A percentile compares a stretch with the other conserved stretches of the same genome.
phyloP scores from a whole-genome alignment of 1,140 invertebrate species.

The Nautilus pompilius region DNA sequence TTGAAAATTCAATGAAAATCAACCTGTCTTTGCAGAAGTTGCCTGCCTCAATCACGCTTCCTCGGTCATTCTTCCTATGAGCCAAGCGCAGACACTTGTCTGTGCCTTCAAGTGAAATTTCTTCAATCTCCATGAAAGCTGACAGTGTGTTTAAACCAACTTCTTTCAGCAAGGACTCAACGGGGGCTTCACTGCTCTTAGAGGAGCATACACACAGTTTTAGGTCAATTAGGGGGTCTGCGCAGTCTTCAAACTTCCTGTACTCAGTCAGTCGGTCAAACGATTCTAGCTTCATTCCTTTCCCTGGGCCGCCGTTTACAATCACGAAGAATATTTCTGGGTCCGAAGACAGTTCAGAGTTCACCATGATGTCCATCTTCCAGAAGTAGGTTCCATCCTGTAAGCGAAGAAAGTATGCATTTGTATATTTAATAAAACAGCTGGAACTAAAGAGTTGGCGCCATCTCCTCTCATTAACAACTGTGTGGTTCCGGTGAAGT shows the following conservation, averaged over 20 bases:
- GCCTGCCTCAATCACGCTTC: conserved; percentile 17
- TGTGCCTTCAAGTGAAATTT: not conserved
- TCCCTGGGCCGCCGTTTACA: conserved; percentile 4
- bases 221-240: conserved; percentile 26
- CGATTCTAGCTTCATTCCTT: conserved; percentile 15
- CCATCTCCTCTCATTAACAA: too few relatives aligned
- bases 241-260: conserved; percentile 25
- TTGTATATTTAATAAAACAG: not conserved
- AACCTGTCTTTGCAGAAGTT: conserved; percentile 18
- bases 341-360: not conserved
- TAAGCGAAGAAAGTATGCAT: conserved; percentile 10
- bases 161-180: not conserved
- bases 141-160: not conserved
- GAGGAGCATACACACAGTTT: conserved; percentile 31
- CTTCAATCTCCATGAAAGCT: not conserved
- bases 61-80: conserved; percentile 12
- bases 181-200: not conserved
- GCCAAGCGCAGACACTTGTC: conserved; percentile 21
- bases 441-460: not conserved
- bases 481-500: too few relatives aligned
- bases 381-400: conserved; percentile 17
- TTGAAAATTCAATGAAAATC: conserved; percentile 3
- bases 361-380: conserved; percentile 30
- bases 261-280: conserved; percentile 34
- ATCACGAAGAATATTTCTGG: conserved; percentile 32